phyloP scores from a whole-genome alignment of 2,888 invertebrate species.

The Xanthorhoe spadicearia region DNA sequence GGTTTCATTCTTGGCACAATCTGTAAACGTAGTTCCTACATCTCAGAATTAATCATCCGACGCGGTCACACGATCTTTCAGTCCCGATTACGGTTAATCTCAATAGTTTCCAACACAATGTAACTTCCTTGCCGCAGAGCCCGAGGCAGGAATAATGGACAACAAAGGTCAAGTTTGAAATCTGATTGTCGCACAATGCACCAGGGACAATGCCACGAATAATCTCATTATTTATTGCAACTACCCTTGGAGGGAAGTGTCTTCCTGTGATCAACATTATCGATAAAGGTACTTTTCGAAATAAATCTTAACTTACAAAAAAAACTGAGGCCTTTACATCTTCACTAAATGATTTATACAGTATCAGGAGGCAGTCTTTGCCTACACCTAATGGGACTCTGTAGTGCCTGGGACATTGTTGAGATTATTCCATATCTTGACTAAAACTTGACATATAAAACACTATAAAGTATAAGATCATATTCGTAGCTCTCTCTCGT shows the following conservation, averaged over 20 bases:
- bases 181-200: conserved; percentile 70
- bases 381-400: too few relatives aligned
- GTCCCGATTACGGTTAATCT: conserved; percentile 32
- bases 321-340: too few relatives aligned
- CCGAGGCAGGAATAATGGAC: conserved; percentile 58
- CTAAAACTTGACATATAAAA: not conserved
- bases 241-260: conserved; percentile 14
- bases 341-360: too few relatives aligned
- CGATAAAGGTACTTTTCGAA: conserved; percentile 17
- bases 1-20: not conserved
- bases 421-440: too few relatives aligned
- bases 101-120: conserved; percentile 35
- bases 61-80: conserved; percentile 30
- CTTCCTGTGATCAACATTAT: conserved; percentile 10
- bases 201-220: conserved; percentile 52
- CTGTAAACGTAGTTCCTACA: conserved; percentile 8
- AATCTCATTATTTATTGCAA: conserved; percentile 40
- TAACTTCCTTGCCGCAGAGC: conserved; percentile 45
- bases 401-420: too few relatives aligned
- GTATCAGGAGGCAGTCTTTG: too few relatives aligned
- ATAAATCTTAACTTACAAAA: conserved; percentile 8
- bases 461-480: not conserved
- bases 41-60: conserved; percentile 27
- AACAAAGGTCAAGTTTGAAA: conserved; percentile 69
- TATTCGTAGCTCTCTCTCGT: not conserved